A percentile compares a stretch with the other conserved stretches of the same genome.
phyloP scores from a whole-genome alignment of 2,888 invertebrate species.

The Pterostichus niger region DNA sequence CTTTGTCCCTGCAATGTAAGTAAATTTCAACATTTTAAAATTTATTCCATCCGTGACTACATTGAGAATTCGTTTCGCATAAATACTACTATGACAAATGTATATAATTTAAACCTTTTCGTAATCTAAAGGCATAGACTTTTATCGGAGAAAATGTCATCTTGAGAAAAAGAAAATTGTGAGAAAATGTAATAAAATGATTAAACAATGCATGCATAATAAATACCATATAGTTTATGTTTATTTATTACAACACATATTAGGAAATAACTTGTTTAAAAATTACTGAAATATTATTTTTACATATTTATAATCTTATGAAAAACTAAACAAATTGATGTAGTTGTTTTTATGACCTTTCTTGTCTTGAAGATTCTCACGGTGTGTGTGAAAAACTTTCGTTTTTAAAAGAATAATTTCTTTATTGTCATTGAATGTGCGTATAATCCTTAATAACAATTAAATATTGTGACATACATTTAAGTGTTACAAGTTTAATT shows the following conservation, averaged over 20 bases:
- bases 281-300: not conserved
- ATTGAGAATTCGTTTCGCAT: conserved; percentile 27
- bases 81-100: no score
- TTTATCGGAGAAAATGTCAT: no score
- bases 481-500: conserved; percentile 6
- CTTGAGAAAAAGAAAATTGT: no score
- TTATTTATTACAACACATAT: not conserved
- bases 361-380: conserved; percentile 33
- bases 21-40: conserved; percentile 67
- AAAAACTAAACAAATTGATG: conserved; percentile 22
- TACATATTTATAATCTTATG: not conserved
- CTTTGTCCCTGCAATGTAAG: conserved; percentile 95
- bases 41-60: not conserved
- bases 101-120: no score
- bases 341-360: conserved; percentile 42
- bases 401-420: conserved; percentile 45
- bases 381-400: conserved; percentile 56
- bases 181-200: not conserved
- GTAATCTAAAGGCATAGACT: no score
- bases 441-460: conserved; percentile 16
- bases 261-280: not conserved
- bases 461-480: conserved; percentile 29
- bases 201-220: not conserved
- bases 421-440: conserved; percentile 27
- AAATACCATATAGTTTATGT: not conserved